Conservation (phyloP, 2,888 invertebrate genomes). For the Trichacis sp. region DNA sequence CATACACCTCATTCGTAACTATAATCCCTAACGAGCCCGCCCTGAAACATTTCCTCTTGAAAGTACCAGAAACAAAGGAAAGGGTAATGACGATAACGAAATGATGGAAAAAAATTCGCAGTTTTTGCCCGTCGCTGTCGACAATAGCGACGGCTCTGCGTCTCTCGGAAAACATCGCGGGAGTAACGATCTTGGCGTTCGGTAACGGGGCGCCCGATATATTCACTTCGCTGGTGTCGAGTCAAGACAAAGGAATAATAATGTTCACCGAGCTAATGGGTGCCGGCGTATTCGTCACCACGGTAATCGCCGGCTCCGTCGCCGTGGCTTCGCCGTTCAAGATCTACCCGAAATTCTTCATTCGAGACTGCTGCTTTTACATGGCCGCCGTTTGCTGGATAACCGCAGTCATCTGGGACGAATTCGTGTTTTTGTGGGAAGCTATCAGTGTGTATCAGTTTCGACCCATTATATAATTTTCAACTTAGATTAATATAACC, state of each 20-base stretch:
- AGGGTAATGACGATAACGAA: neutral
- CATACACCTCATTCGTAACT: too few species aligned
- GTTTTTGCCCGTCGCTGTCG: constrained; percentile 72
- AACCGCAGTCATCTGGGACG: constrained; percentile 68
- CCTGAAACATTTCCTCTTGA: too few species aligned
- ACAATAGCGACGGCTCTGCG: constrained; percentile 68
- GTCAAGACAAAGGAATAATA: constrained; percentile 65
- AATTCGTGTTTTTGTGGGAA: constrained; percentile 69
- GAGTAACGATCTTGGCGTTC: constrained; percentile 79
- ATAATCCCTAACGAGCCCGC: too few species aligned
- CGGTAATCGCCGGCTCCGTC: constrained; percentile 73
- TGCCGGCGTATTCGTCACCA: constrained; percentile 74
- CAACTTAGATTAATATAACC: too few species aligned
- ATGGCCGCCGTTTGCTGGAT: constrained; percentile 70
- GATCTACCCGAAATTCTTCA: constrained; percentile 50
- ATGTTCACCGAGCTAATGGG: constrained; percentile 71
- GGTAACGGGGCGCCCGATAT: constrained; percentile 80
- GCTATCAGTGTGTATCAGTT: constrained; percentile 66
- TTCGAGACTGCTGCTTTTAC: constrained; percentile 60
- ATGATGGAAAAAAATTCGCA: constrained; percentile 48
- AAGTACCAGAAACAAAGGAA: neutral
- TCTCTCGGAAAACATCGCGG: constrained; percentile 73
- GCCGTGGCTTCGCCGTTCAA: constrained; percentile 72
- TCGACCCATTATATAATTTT: too few species aligned
- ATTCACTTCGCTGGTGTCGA: constrained; percentile 74